A percentile compares a stretch with the other conserved stretches of the same genome.
Evolutionary conservation across 1,140 invertebrate genomes (phyloP).

Genomic region (Planococcus citri): DNA sequence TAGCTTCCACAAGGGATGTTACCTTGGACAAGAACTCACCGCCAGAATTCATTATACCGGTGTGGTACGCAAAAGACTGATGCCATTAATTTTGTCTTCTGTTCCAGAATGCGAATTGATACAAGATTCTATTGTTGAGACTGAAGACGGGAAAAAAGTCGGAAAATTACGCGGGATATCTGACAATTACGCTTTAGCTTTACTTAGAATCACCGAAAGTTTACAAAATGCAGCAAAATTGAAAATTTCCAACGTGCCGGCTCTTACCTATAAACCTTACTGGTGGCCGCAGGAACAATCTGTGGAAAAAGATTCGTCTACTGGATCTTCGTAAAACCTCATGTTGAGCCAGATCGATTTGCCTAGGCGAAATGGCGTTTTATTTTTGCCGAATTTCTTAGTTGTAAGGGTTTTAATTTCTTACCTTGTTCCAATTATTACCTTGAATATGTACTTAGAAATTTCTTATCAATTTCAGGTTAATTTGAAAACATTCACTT

Average conservation of each 20-base stretch:
- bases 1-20: constrained; percentile 91
- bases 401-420: not conserved
- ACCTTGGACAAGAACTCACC: constrained; percentile 91
- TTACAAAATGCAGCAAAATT: constrained; percentile 42
- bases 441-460: no score
- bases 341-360: not conserved
- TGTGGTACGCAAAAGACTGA: constrained; percentile 82
- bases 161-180: constrained; percentile 57
- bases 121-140: constrained; percentile 36
- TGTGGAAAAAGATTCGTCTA: no score
- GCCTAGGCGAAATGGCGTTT: not conserved
- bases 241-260: constrained; percentile 37
- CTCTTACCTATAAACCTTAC: constrained; percentile 48
- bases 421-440: no score
- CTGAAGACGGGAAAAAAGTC: constrained; percentile 42
- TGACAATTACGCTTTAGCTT: constrained; percentile 51
- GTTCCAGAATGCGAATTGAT: constrained; percentile 31
- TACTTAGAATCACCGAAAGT: constrained; percentile 61
- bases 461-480: not conserved
- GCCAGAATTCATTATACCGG: constrained; percentile 92
- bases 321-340: no score
- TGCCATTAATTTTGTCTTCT: constrained; percentile 64
- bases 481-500: not conserved
- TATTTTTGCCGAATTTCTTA: not conserved
- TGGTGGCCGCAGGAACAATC: constrained; percentile 83